Evolutionary conservation across 2,113 vertebrate genomes (phyloP), one percentile per base, ranked within the genome.

Genomic region (Eidolon helvum): DNA sequence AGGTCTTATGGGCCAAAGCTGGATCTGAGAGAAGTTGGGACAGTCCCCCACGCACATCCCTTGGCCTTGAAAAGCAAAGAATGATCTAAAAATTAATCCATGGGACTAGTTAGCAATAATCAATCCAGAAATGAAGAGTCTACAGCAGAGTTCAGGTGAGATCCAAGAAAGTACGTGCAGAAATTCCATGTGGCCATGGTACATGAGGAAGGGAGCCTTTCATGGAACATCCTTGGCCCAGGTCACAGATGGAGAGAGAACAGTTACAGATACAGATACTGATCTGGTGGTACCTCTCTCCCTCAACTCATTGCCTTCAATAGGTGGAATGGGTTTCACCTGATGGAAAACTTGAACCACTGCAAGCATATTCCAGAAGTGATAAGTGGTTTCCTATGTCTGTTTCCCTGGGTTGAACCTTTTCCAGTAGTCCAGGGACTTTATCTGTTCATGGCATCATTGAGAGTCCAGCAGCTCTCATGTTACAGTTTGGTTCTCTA

Each of bases 341-440:
- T 87, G 53, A 77, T 87, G 95, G 80, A 96, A 90, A 94, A 87
- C 53, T 69, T 69, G 79, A 94, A 30, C 18, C 66, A 85, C 74
- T 75, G 65, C 50, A 83, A 87, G 45, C 50, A 78, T 26, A 65
- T 86, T 87, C 75, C 40, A 48, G 86, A 96, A 71, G 45, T 57
- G 30, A 93, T 55, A 87, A 83, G 82, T 84, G 53, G 75, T 45
- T 87, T 90, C 80, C 68, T 61, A 24, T 71, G 59, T 93, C 80
- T 61, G 15, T 88, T 94, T 68, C 40, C 33, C 50, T 71, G 92
- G 33, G 45, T 55, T 59, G 68, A 96, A 61, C 59, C 65, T 90
- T 65, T 35, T 40, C 78, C 38, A 3, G 11, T 21, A 22, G 22
- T 28, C 33, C 65, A 43, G 50, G 50, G 68, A 59, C n/a, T n/a